These are phyloP conservation scores for Heteromurus nitidus DNA, from an alignment of 2,888 invertebrate genomes.

Conservation along the genomic window DNA sequence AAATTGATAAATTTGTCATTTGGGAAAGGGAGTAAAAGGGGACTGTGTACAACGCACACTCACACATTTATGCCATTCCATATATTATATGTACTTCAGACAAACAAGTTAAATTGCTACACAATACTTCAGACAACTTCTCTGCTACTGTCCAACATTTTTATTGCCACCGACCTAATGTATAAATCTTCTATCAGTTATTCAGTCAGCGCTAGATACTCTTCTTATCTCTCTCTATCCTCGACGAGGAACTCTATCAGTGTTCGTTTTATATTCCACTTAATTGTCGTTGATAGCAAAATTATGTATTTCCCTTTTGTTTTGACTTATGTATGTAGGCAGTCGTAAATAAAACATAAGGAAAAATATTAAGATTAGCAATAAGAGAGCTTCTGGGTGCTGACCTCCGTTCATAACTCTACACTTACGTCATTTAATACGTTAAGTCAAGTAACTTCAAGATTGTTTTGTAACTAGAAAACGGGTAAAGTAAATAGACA, in stretches of 20 bases:
- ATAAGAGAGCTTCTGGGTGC: neutral
- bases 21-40: neutral
- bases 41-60: neutral
- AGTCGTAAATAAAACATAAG: neutral
- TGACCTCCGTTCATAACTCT: neutral
- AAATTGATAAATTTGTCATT: constrained; percentile 39
- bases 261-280: neutral
- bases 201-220: neutral
- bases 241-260: neutral
- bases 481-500: too few relatives aligned
- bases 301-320: constrained; percentile 10
- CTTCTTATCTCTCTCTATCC: neutral
- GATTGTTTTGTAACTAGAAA: too few relatives aligned
- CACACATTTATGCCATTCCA: too few relatives aligned
- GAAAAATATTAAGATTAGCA: constrained; percentile 8
- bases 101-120: too few relatives aligned
- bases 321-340: constrained; percentile 1
- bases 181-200: too few relatives aligned
- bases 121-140: too few relatives aligned
- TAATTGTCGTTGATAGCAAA: constrained; percentile 5
- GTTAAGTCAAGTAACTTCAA: too few relatives aligned
- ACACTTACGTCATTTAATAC: too few relatives aligned
- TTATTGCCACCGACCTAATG: too few relatives aligned
- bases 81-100: too few relatives aligned
- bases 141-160: too few relatives aligned